Base-by-base conservation (phyloP, 2,888 invertebrate species). In the Prosopocoilus inquinatus region DNA sequence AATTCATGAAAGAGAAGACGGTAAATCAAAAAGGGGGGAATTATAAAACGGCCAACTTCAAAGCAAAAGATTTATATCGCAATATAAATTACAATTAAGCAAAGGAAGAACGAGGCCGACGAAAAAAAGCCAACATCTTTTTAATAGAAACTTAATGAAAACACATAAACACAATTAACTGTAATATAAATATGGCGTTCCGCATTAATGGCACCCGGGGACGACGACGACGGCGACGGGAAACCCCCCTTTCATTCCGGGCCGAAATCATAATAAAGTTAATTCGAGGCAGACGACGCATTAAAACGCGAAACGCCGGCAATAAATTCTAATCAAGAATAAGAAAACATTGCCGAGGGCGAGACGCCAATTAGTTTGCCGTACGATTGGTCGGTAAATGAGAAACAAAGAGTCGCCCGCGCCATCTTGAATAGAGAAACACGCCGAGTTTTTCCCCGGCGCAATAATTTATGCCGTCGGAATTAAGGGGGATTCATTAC, bases 241-340 rank as follows among this genome's bases (percentile, higher is more conserved):
- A 12, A 39, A 32, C 12, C 38, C 28, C 20, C 13, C 47, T 11
- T 54, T 51, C 52, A 51, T 51, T 47, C 39, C 32, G 28, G 33
- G 53, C 59, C 59, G 68, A 68, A 69, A 65, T 64, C 64, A 62
- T 68, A 70, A 70, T 69, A 70, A 70, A 70, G 60, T 70, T 70
- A 70, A 70, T 70, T 69, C 64, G 65, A 64, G 62, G 63, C 67
- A 67, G 69, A 67, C 65, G 66, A 69, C 68, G 61, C 65, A 64
- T 68, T 67, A 63, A 68, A 70, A 67, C 64, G 66, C 65, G 64
- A 68, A 67, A 66, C 67, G 63, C 60, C 62, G 57, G 64, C 59
- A 60, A 69, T 71, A 70, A 70, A 71, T 70, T 67, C 66, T 68
- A 70, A 71, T 71, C 71, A 71, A 70, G 66, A 55, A 51, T 56